Conservation (phyloP, 30 jellyfish, hydroid and myxozoan species). For the Aurelia sp. region DNA sequence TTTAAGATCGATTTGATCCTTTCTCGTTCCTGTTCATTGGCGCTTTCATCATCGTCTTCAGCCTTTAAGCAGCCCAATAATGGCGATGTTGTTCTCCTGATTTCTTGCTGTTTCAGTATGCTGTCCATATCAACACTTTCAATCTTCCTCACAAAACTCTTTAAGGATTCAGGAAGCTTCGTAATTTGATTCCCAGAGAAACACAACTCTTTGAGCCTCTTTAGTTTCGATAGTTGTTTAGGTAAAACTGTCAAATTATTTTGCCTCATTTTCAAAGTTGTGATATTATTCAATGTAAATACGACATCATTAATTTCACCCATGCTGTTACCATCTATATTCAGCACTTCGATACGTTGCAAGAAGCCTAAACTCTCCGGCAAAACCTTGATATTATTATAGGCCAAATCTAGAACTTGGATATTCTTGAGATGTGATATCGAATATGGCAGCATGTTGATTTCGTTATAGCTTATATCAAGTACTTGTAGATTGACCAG, state of each 20-base stretch:
- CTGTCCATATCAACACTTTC: constrained; percentile 40
- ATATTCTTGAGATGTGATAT: constrained; percentile 39
- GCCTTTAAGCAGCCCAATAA: constrained; percentile 31
- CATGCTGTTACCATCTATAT: constrained; percentile 46
- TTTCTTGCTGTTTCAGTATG: constrained; percentile 8
- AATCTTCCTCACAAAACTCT: constrained; percentile 21
- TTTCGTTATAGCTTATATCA: constrained; percentile 61
- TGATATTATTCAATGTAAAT: constrained; percentile 39
- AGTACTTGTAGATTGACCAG: constrained; percentile 50
- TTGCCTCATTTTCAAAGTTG: constrained; percentile 14
- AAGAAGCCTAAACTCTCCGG: constrained; percentile 61
- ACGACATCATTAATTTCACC: constrained; percentile 17
- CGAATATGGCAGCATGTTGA: constrained; percentile 62
- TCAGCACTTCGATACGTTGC: constrained; percentile 31
- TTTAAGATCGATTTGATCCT: not conserved
- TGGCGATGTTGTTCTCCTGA: constrained; percentile 13
- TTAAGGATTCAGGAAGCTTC: constrained; percentile 33
- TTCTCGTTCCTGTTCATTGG: constrained; percentile 4
- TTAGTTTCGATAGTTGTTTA: constrained; percentile 45
- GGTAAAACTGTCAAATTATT: constrained; percentile 36
- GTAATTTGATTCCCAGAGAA: constrained; percentile 39
- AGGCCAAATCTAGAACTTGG: constrained; percentile 50
- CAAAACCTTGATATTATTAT: constrained; percentile 46
- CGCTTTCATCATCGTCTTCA: not conserved
- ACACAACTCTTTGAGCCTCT: constrained; percentile 43